These are phyloP conservation scores for Zaprionus africanus DNA, from an alignment of 1,140 invertebrate genomes.

Conservation along the genomic window DNA sequence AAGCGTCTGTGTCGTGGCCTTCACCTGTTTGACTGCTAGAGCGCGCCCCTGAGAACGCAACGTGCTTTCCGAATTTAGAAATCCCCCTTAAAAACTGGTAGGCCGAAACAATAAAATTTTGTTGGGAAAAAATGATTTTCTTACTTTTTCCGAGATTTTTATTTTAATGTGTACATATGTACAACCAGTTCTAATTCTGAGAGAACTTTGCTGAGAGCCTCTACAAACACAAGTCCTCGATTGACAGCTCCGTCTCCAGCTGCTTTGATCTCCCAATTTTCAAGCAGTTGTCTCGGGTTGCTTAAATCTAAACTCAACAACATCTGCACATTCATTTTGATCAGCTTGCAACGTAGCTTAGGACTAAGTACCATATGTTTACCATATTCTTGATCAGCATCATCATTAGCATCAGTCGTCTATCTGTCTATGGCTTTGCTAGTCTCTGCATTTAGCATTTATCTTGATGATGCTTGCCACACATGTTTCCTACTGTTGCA, in stretches of 20 bases:
- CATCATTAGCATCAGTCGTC: no score
- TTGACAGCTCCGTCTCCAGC: constrained; percentile 15
- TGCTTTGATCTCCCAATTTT: constrained; percentile 13
- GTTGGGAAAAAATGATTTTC: constrained; percentile 15
- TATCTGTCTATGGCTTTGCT: no score
- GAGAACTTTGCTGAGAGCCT: constrained; percentile 15
- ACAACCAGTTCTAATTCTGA: constrained; percentile 56
- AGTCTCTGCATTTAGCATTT: no score
- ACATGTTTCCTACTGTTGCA: no score
- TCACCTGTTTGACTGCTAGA: neutral
- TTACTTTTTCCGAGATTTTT: constrained; percentile 57
- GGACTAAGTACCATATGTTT: no score
- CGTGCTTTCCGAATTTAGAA: constrained; percentile 9
- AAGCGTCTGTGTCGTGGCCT: neutral
- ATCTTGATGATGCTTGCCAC: no score
- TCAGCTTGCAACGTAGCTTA: no score
- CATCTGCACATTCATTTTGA: no score
- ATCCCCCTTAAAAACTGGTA: constrained; percentile 3
- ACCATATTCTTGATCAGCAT: no score
- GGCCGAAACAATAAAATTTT: constrained; percentile 27
- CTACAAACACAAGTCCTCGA: neutral
- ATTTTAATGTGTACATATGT: constrained; percentile 46
- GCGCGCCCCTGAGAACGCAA: constrained; percentile 8
- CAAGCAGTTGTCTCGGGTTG: no score
- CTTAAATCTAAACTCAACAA: no score